Percentiles rank a stretch among this genome's conserved stretches.
Conservation (phyloP, 2,888 invertebrate species). For the Andrena trimmerana region DNA sequence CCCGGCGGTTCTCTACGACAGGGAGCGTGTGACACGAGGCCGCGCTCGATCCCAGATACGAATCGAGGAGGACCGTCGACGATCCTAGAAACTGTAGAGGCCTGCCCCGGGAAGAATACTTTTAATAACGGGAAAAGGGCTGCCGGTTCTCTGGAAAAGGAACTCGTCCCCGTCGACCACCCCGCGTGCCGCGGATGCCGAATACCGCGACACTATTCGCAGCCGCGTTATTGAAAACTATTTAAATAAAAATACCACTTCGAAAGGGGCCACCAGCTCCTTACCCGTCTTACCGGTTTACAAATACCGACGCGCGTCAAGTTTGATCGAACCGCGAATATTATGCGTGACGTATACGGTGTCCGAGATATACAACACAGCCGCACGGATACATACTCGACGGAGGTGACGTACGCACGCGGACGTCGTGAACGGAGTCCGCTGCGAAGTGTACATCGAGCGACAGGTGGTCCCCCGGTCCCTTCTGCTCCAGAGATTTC, state of each 20-base stretch:
- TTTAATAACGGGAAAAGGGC: constrained; percentile 32
- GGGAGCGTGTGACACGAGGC: constrained; percentile 58
- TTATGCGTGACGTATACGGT: constrained; percentile 65
- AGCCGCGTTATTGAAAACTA: constrained; percentile 49
- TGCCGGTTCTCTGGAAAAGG: background rate
- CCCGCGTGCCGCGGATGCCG: constrained; percentile 43
- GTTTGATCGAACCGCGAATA: constrained; percentile 71
- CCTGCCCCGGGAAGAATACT: constrained; percentile 15
- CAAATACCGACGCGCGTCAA: constrained; percentile 66
- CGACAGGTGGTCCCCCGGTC: constrained; percentile 72
- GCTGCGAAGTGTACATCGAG: constrained; percentile 60
- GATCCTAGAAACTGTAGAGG: constrained; percentile 43
- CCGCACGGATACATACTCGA: constrained; percentile 28
- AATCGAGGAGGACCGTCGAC: constrained; percentile 46
- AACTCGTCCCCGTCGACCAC: background rate
- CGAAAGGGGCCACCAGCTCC: constrained; percentile 45
- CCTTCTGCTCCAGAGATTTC: constrained; percentile 63
- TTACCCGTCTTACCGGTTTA: constrained; percentile 64
- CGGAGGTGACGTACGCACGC: constrained; percentile 57
- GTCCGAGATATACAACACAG: constrained; percentile 50
- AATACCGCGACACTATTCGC: constrained; percentile 34
- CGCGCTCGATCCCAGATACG: constrained; percentile 38
- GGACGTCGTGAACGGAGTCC: constrained; percentile 58
- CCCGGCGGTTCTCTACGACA: constrained; percentile 25
- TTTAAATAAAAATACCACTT: constrained; percentile 55